Percentiles rank a stretch among this genome's conserved stretches.
Conservation (phyloP, 2,888 invertebrate genomes). For the Thecocarcelia acutangulata region DNA sequence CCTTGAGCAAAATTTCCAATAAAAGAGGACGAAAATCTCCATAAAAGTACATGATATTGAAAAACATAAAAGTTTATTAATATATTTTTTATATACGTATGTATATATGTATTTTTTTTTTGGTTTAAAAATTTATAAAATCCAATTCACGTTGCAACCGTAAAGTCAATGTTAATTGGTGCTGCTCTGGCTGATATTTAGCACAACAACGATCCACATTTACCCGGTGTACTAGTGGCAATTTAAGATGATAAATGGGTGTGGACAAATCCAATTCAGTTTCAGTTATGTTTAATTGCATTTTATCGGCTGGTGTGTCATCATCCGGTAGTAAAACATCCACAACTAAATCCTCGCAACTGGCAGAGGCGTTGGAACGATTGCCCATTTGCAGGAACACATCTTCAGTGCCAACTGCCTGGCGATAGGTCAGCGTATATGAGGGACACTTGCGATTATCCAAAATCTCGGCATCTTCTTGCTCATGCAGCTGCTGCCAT, state of each 20-base stretch:
- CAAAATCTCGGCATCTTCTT: slow-evolving; percentile 83
- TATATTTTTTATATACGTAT: not conserved
- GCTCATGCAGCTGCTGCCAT: slow-evolving; percentile 82
- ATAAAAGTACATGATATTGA: slow-evolving; percentile 8
- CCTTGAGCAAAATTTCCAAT: slow-evolving; percentile 23
- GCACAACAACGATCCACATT: slow-evolving; percentile 91
- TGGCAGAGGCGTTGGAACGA: slow-evolving; percentile 89
- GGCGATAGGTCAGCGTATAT: slow-evolving; percentile 92
- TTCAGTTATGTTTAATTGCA: slow-evolving; percentile 87
- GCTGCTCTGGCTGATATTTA: slow-evolving; percentile 87
- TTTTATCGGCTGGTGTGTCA: slow-evolving; percentile 84
- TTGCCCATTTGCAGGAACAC: slow-evolving; percentile 92
- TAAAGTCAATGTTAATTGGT: slow-evolving; percentile 87
- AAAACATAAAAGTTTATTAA: slow-evolving; percentile 43
- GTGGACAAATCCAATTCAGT: slow-evolving; percentile 85
- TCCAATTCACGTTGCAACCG: slow-evolving; percentile 91
- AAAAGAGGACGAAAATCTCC: not conserved
- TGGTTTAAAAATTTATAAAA: slow-evolving; percentile 89
- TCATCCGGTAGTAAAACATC: slow-evolving; percentile 89
- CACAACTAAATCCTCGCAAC: slow-evolving; percentile 94
- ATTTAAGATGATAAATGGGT: slow-evolving; percentile 85
- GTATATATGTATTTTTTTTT: slow-evolving; percentile 20
- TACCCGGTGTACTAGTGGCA: slow-evolving; percentile 91
- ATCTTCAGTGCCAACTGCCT: slow-evolving; percentile 92
- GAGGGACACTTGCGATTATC: slow-evolving; percentile 86